phyloP scores from a whole-genome alignment of 1,140 invertebrate genomes.

The Delia radicum region DNA sequence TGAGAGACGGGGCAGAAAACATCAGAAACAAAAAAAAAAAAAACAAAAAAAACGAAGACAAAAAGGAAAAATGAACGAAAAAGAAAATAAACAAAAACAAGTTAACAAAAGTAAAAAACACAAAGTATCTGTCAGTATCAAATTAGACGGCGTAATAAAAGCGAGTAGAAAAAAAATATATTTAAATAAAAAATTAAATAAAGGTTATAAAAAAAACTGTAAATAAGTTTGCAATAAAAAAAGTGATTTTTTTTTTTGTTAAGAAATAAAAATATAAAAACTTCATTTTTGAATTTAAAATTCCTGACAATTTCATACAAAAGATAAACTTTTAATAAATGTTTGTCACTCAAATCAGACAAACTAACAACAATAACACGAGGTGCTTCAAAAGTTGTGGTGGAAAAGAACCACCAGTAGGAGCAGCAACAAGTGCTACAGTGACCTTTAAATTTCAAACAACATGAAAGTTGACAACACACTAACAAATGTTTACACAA shows the following conservation, averaged over 20 bases:
- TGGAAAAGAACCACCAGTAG: background rate
- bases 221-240: too few species aligned
- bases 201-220: background rate
- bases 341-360: too few species aligned
- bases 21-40: background rate
- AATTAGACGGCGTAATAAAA: background rate
- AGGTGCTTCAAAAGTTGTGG: too few species aligned
- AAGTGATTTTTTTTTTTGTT: too few species aligned
- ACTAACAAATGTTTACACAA: background rate
- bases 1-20: background rate
- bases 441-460: background rate
- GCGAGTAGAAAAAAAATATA: background rate
- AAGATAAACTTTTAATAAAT: too few species aligned
- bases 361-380: too few species aligned
- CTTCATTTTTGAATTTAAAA: too few species aligned
- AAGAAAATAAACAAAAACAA: constrained; percentile 5
- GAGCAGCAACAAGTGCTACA: background rate
- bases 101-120: constrained; percentile 6
- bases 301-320: too few species aligned
- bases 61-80: background rate
- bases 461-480: background rate
- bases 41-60: background rate
- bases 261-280: too few species aligned
- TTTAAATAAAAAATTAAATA: background rate
- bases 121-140: background rate